A percentile compares a stretch with the other conserved stretches of the same genome.
Evolutionary conservation across 1,140 invertebrate genomes (phyloP).

Genomic region (Ganaspis sp.): DNA sequence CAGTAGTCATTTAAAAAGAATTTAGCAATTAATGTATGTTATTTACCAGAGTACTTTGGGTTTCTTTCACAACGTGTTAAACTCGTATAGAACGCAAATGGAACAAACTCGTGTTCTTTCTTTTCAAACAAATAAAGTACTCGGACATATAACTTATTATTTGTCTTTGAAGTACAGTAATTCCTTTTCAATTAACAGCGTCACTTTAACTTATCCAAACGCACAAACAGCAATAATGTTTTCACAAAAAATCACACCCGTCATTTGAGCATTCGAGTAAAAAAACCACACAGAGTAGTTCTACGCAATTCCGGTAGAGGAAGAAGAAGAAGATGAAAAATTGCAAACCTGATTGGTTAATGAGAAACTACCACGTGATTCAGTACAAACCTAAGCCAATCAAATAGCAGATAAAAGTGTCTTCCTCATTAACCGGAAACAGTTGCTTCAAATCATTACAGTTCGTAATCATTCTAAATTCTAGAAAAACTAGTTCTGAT

Average conservation of each 20-base stretch:
- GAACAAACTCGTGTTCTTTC: not conserved
- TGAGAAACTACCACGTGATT: slow-evolving; percentile 1
- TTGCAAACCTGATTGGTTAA: not conserved
- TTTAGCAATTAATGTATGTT: too few relatives aligned
- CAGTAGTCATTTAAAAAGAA: not conserved
- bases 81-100: not conserved
- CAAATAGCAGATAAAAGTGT: not conserved
- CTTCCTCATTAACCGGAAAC: not conserved
- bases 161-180: not conserved
- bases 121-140: not conserved
- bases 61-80: not conserved
- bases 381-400: slow-evolving; percentile 8
- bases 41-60: not conserved
- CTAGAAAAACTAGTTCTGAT: not conserved
- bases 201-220: not conserved
- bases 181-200: not conserved
- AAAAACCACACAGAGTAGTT: not conserved
- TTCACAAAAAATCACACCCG: slow-evolving; percentile 13
- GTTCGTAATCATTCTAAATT: not conserved
- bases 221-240: not conserved
- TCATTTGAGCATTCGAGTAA: slow-evolving; percentile 15
- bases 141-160: not conserved
- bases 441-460: not conserved
- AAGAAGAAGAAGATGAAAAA: not conserved
- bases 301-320: not conserved